A percentile compares a stretch with the other conserved stretches of the same genome.
These are phyloP conservation scores for Brachyrhaphis roseni DNA, from an alignment of 2,797 vertebrate species.

Conservation along the genomic window DNA sequence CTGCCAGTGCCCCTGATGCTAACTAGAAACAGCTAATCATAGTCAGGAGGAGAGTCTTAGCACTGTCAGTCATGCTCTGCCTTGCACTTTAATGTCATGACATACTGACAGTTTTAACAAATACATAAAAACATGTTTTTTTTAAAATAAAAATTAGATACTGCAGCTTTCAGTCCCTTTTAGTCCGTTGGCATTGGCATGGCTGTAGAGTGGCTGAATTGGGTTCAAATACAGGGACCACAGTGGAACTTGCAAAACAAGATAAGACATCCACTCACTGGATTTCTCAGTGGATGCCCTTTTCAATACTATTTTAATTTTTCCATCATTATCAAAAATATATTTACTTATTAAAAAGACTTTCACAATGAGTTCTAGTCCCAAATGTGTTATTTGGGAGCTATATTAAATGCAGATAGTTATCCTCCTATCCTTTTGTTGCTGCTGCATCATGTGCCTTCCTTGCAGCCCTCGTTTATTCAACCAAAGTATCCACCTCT, in stretches of 20 bases:
- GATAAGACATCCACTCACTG: too few relatives aligned
- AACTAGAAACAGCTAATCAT: too few relatives aligned
- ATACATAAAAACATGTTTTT: too few relatives aligned
- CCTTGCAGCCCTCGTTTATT: conserved; percentile 61
- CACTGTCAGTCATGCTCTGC: too few relatives aligned
- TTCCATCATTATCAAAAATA: neutral
- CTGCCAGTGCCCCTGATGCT: too few relatives aligned
- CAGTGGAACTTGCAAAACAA: neutral
- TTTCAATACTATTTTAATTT: neutral
- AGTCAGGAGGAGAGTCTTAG: too few relatives aligned
- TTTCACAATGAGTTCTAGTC: conserved; percentile 22
- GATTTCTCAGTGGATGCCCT: neutral
- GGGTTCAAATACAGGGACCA: neutral
- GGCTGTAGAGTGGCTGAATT: neutral
- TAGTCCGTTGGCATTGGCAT: neutral
- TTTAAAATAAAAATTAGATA: too few relatives aligned
- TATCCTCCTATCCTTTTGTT: conserved; percentile 36
- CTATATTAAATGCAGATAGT: conserved; percentile 30
- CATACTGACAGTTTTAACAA: neutral
- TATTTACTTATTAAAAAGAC: neutral
- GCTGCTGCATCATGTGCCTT: conserved; percentile 61
- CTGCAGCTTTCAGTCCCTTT: too few relatives aligned
- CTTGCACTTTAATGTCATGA: too few relatives aligned
- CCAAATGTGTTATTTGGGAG: conserved; percentile 48
- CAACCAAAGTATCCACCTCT: conserved; percentile 59